Base-by-base conservation (phyloP, 2,888 invertebrate genomes). In the Cerastoderma edule region DNA sequence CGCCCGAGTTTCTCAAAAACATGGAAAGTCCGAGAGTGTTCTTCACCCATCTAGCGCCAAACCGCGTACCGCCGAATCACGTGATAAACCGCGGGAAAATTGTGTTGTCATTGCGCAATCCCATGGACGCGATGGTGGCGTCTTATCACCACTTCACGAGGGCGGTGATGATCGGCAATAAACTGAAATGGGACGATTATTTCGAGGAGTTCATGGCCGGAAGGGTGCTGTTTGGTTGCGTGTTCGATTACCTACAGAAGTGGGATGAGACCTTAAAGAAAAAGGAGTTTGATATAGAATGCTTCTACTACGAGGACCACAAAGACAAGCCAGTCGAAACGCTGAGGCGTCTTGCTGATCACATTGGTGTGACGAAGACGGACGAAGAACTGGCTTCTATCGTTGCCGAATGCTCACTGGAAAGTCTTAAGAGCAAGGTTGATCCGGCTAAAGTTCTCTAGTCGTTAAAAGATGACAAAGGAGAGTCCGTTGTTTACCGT, bases 71-170 rank as follows among this genome's bases (percentile, higher is more conserved):
- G 1, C 3, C 24, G 19, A 48, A 13, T 48, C 48, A 48, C 16
- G 19, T 48, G 6, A 48, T 5, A 48, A 48, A 57, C 10, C n/a
- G 57, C n/a, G 57, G 28, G 6, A 57, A 57, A 30, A 57, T 57
- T 24, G 30, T 57, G 19, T 57, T 57, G 19, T 32, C 32, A 13
- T 10, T 57, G 10, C 57, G 57, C 13, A 57, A 57, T 30, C 57
- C 57, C 4, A 57, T 16, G n/a, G 28, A 57, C 32, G 57, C 32
- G 2, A 32, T 57, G 10, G 57, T 57, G 1, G 28, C 57, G 30
- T 24, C 28, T 8, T 57, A 57, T 30, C 32, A 57, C n/a, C 57
- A 57, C n/a, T 57, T 30, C 57, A 57, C 30, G 30, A 3, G 32
- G 13, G 6, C 30, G 1, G 10, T 6, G 32, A 1, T 57, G 30